Evolutionary conservation across 2,888 invertebrate genomes (phyloP).

Genomic region (Caenorhabditis imperialis): DNA sequence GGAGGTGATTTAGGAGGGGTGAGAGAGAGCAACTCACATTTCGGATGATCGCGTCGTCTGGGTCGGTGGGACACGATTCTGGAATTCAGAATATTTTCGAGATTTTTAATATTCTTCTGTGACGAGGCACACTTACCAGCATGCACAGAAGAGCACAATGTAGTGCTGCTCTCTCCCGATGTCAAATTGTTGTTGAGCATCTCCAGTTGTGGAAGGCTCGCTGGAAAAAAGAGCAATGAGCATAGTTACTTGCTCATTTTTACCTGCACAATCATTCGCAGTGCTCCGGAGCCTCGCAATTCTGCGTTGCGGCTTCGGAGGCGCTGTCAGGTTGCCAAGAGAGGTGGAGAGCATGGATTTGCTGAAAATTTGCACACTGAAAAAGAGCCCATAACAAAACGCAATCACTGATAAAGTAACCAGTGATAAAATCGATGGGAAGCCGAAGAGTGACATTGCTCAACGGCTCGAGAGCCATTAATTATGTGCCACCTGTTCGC

Average conservation of each 20-base stretch:
- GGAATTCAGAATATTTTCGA: background rate
- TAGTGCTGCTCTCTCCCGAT: slow-evolving; percentile 24
- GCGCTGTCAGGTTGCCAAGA: slow-evolving; percentile 46
- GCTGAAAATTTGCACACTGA: no score
- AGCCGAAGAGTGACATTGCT: slow-evolving; percentile 44
- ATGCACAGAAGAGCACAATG: slow-evolving; percentile 30
- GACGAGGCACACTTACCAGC: slow-evolving; percentile 5
- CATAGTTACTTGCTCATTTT: no score
- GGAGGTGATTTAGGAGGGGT: slow-evolving; percentile 23
- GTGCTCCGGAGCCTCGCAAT: slow-evolving; percentile 54
- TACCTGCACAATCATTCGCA: slow-evolving; percentile 46
- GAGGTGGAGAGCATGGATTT: slow-evolving; percentile 53
- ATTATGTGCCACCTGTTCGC: slow-evolving; percentile 47
- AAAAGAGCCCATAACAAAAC: background rate
- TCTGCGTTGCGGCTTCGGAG: slow-evolving; percentile 62
- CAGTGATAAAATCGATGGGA: slow-evolving; percentile 11
- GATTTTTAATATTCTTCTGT: background rate
- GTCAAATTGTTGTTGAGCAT: slow-evolving; percentile 22
- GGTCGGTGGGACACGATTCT: slow-evolving; percentile 36
- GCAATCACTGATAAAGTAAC: background rate
- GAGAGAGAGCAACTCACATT: slow-evolving; percentile 37
- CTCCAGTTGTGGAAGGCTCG: slow-evolving; percentile 45
- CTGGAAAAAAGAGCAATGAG: slow-evolving; percentile 31
- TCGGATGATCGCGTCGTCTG: slow-evolving; percentile 41
- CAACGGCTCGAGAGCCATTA: slow-evolving; percentile 38